Base-by-base conservation (phyloP, 2,797 vertebrate species). In the Phrynocephalus vlangalii region DNA sequence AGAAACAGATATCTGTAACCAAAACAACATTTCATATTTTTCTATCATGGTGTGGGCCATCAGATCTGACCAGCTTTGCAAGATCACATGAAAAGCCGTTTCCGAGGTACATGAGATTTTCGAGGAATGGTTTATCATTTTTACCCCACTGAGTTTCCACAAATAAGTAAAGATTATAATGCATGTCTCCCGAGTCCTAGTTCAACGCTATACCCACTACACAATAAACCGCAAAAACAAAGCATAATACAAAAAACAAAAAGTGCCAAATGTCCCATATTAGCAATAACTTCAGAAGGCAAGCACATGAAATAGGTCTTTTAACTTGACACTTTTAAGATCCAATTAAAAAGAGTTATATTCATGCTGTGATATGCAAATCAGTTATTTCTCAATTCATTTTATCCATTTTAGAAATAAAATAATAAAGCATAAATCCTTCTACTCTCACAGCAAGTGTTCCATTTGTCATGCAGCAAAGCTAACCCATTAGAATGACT, bases 261-360 rank as follows among this genome's bases (percentile, higher is more conserved):
- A 63, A 63, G 60, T 63, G 60, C 60, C 60, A 63, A 63, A 76
- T 44, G 18, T 24, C 22, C 20, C 33, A 4, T 22, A 24, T 76
- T 48, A 76, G 24, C 44, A 44, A 28, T 48, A 44, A 22, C 24
- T 68, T 33, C 30, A 72, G 50, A 67, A 9, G 11, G 22, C 52
- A 86, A 11, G 8, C n/a, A 70, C n/a, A 60, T 63, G 22, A 71
- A 86, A 80, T 20, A 52, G 10, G 22, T 2, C 22, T 0, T 71
- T 20, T 33, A 5, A 6, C 28, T 1, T n/a, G 2, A 18, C 30
- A 48, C 83, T 79, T 56, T 50, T 44, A 73, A 38, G 15, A 72
- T 5, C 77, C 13, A 0, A 68, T 0, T 78, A 1, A 10, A 38
- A 1, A 68, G 84, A 8, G 30, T 66, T 72, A 67, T 33, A 0